Evolutionary conservation across 2,888 invertebrate genomes (phyloP).

Genomic region (Zootermopsis nevadensis): DNA sequence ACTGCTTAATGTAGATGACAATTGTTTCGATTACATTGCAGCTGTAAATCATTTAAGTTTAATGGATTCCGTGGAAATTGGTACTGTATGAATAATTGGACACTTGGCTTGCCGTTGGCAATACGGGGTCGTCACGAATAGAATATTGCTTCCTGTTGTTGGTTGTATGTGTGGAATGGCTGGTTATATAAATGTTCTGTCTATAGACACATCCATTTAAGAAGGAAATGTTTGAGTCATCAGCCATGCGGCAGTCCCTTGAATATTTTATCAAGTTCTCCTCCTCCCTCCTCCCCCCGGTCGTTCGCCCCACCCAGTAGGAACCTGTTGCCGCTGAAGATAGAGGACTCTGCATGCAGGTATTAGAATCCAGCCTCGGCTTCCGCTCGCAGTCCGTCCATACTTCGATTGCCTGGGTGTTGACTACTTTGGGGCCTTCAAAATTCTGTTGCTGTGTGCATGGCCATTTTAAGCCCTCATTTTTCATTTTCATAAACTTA

Average conservation of each 20-base stretch:
- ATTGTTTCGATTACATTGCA: conserved; percentile 20
- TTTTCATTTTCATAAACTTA: no score
- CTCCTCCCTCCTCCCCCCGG: background rate
- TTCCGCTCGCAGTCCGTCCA: no score
- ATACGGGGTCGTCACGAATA: conserved; percentile 21
- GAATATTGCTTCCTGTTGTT: background rate
- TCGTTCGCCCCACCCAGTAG: background rate
- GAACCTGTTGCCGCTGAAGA: conserved; percentile 30
- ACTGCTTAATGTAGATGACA: background rate
- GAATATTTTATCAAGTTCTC: conserved; percentile 25
- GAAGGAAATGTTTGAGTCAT: conserved; percentile 32
- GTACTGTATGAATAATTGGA: conserved; percentile 46
- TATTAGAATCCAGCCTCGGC: background rate
- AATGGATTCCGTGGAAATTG: conserved; percentile 41
- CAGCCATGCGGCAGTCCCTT: conserved; percentile 9
- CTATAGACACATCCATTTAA: conserved; percentile 46
- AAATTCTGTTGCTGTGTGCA: no score
- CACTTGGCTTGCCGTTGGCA: conserved; percentile 39
- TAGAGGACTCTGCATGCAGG: background rate
- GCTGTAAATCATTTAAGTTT: conserved; percentile 9
- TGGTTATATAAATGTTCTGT: conserved; percentile 46
- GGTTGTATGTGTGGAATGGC: conserved; percentile 19
- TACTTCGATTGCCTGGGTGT: no score
- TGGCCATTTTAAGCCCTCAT: no score
- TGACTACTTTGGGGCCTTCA: no score